phyloP scores from a whole-genome alignment of 1,140 invertebrate genomes.

The Saccostrea cuccullata region DNA sequence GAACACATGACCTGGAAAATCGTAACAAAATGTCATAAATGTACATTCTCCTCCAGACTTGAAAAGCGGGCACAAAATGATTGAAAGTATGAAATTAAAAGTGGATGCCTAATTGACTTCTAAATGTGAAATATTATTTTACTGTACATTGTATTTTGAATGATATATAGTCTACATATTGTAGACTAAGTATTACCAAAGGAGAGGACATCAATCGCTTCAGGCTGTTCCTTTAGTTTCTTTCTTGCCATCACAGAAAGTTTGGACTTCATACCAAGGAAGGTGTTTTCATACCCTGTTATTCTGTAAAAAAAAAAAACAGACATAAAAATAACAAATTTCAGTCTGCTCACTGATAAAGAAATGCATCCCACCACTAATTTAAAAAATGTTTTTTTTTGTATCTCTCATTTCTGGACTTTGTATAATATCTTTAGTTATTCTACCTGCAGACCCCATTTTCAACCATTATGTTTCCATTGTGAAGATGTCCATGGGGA shows the following conservation, averaged over 20 bases:
- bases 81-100: no score
- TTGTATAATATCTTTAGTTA: background rate
- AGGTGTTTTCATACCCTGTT: slow-evolving; percentile 65
- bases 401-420: no score
- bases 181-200: slow-evolving; percentile 79
- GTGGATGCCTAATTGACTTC: no score
- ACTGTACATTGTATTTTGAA: no score
- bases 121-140: no score
- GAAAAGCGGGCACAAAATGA: no score
- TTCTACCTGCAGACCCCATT: slow-evolving; percentile 85
- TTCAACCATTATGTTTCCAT: slow-evolving; percentile 93
- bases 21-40: no score
- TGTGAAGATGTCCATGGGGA: slow-evolving; percentile 90
- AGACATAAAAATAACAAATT: no score
- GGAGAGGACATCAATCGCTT: slow-evolving; percentile 86
- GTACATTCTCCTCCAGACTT: no score
- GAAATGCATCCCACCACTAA: background rate
- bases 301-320: slow-evolving; percentile 54
- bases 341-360: background rate
- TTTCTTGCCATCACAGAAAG: slow-evolving; percentile 62
- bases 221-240: slow-evolving; percentile 78
- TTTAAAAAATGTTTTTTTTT: no score
- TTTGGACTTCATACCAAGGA: slow-evolving; percentile 65
- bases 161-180: no score
- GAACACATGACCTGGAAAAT: slow-evolving; percentile 84